A percentile compares a stretch with the other conserved stretches of the same genome.
Evolutionary conservation across 2,113 vertebrate genomes (phyloP).

Genomic region (Chiloscyllium plagiosum): DNA sequence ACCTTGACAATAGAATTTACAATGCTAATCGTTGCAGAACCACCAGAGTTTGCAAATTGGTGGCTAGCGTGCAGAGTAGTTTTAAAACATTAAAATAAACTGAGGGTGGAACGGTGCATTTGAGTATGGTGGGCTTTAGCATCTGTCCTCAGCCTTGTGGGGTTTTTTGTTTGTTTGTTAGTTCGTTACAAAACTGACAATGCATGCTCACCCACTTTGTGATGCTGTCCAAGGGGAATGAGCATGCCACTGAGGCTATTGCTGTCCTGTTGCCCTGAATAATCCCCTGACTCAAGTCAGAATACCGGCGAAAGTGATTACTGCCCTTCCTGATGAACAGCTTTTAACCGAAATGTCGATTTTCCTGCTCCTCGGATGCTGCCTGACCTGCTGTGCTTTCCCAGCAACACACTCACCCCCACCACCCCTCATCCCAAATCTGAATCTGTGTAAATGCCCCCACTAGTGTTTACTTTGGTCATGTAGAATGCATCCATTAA

Average conservation of each 20-base stretch:
- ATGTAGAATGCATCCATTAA: background rate
- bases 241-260: background rate
- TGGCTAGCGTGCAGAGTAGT: background rate
- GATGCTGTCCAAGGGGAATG: background rate
- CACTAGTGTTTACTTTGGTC: background rate
- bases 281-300: background rate
- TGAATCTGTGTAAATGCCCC: background rate
- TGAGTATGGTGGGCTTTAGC: background rate
- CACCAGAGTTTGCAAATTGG: background rate
- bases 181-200: background rate
- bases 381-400: too few relatives aligned
- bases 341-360: too few relatives aligned
- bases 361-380: too few relatives aligned
- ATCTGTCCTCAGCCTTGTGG: background rate
- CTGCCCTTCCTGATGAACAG: too few relatives aligned
- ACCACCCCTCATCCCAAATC: too few relatives aligned
- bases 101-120: background rate
- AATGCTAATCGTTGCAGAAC: constrained; percentile 15
- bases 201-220: background rate
- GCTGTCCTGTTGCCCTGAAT: background rate
- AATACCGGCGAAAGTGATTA: background rate
- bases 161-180: background rate
- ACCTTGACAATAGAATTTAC: constrained; percentile 16
- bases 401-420: too few relatives aligned
- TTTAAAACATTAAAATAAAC: background rate